phyloP scores from a whole-genome alignment of 2,113 vertebrate genomes.

The Nematolebias whitei region DNA sequence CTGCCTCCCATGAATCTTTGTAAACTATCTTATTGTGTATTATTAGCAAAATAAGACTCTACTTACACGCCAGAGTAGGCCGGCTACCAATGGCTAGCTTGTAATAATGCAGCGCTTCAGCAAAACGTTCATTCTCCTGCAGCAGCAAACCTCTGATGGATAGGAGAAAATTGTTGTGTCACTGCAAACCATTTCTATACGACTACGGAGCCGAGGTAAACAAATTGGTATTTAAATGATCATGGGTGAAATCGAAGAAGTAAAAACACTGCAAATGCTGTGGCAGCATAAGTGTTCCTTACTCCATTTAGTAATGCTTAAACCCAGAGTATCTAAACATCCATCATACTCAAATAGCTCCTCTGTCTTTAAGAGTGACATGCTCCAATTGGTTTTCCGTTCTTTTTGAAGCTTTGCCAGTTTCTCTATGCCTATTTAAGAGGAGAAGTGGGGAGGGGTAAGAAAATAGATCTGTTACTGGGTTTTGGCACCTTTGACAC shows the following conservation, averaged over 20 bases:
- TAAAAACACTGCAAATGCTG: constrained; percentile 2
- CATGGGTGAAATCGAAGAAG: constrained; percentile 5
- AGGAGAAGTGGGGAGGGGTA: constrained; percentile 19
- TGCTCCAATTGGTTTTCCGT: constrained; percentile 11
- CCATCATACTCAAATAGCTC: constrained; percentile 25
- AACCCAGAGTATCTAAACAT: constrained; percentile 18
- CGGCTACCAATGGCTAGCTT: constrained; percentile 95
- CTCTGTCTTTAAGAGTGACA: constrained; percentile 21
- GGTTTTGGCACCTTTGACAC: constrained; percentile 52
- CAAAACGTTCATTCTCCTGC: constrained; percentile 91
- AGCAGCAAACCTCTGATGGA: constrained; percentile 90
- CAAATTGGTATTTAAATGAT: constrained; percentile 17
- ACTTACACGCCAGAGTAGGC: constrained; percentile 97
- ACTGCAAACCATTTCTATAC: constrained; percentile 5
- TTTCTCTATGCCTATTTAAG: constrained; percentile 39
- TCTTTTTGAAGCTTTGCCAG: constrained; percentile 29
- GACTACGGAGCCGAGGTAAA: constrained; percentile 4
- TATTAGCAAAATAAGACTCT: constrained; percentile 14
- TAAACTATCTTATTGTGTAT: background rate
- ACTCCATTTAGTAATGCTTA: no score
- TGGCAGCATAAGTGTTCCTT: background rate
- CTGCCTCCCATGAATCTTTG: background rate
- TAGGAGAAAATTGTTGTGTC: background rate
- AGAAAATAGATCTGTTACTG: constrained; percentile 14
- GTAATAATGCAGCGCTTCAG: constrained; percentile 95